Evolutionary conservation across 2,797 vertebrate species (phyloP).

Genomic region (Melanotaenia pygmaea): DNA sequence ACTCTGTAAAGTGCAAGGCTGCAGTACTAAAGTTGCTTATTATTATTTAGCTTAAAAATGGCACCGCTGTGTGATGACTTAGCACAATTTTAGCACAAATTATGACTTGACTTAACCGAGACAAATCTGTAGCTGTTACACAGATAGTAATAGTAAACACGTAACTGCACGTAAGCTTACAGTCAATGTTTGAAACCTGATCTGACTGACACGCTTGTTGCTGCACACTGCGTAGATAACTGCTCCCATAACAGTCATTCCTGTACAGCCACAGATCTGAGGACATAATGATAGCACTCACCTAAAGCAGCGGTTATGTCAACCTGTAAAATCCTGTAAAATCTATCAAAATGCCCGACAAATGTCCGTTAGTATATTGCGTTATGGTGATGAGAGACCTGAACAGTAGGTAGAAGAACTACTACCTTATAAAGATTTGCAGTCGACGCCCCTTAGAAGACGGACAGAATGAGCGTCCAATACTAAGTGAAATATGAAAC

Average conservation of each 20-base stretch:
- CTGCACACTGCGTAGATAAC: conserved; percentile 39
- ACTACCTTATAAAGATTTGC: not conserved
- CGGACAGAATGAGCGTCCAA: not conserved
- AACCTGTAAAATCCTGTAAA: not conserved
- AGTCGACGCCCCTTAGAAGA: fast-evolving
- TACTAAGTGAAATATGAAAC: fast-evolving
- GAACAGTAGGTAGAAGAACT: not conserved
- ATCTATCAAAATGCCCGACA: not conserved
- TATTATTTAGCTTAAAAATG: not conserved
- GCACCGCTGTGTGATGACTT: not conserved
- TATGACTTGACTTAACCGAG: not conserved
- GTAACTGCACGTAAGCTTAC: too few species aligned
- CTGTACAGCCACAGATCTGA: not conserved
- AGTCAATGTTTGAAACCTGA: not conserved
- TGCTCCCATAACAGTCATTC: not conserved
- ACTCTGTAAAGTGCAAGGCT: not conserved
- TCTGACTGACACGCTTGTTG: not conserved
- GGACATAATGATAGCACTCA: not conserved
- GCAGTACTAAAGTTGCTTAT: not conserved
- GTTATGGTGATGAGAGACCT: too few species aligned
- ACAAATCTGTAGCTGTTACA: not conserved
- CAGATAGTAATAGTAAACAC: not conserved
- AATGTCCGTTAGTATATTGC: too few species aligned
- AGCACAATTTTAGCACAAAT: not conserved
- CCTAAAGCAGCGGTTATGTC: not conserved